Conservation (phyloP, 2,797 vertebrate genomes). For the Columba guinea region DNA sequence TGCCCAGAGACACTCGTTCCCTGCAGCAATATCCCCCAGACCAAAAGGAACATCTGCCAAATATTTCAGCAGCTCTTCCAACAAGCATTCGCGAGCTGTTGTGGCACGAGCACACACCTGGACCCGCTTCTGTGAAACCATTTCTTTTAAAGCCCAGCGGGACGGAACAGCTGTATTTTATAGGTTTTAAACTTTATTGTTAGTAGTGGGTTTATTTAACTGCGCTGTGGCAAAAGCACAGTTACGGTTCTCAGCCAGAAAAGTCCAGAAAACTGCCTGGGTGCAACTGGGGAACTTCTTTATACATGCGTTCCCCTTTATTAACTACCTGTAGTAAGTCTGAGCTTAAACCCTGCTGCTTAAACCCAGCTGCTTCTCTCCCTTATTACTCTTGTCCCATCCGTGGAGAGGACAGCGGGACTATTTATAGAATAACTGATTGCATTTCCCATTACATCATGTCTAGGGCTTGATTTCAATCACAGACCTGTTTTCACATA, state of each 20-base stretch:
- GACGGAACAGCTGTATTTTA: constrained; percentile 35
- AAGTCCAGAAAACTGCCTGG: not conserved
- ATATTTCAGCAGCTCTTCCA: not conserved
- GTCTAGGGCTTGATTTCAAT: constrained; percentile 62
- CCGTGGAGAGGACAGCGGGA: not conserved
- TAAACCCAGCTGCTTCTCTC: not conserved
- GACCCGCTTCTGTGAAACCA: not conserved
- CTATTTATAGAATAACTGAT: constrained; percentile 10
- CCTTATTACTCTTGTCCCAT: not conserved
- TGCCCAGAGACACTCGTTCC: not conserved
- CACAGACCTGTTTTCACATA: constrained; percentile 46
- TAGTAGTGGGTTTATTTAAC: not conserved
- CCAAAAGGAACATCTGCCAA: constrained; percentile 17
- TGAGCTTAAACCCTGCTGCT: not conserved
- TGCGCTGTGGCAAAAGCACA: not conserved
- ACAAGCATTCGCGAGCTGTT: not conserved
- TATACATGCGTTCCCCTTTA: not conserved
- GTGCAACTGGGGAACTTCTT: not conserved
- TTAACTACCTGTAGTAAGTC: not conserved
- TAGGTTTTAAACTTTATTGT: not conserved
- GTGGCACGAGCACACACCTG: not conserved
- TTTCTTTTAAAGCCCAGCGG: not conserved
- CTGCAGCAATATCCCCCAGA: not conserved
- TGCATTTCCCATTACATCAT: not conserved
- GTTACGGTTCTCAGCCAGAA: not conserved